Base-by-base conservation (phyloP, 2,888 invertebrate genomes). In the Abrostola tripartita region DNA sequence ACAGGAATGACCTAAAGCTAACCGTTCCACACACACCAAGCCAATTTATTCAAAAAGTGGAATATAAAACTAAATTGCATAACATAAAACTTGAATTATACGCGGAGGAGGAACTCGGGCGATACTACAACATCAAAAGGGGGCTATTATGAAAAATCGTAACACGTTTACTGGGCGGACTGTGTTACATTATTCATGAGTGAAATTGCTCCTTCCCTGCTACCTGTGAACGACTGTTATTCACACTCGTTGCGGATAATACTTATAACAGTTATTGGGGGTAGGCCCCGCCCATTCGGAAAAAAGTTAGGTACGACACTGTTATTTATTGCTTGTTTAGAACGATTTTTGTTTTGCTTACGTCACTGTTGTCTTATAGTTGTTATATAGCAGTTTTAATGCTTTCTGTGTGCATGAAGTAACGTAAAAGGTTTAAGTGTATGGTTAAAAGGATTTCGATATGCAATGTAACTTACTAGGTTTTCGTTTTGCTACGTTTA, bases 71-170 rank as follows among this genome's bases (percentile, higher is more conserved):
- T 88, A 90, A 92, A 92, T 88, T 87, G 89, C 85, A 86, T 86
- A 87, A 86, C 84, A 83, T 84, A 84, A 85, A 82, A 87, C 85
- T 85, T 84, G 81, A 85, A 87, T 88, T 87, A 90, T 88, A 77
- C 83, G 67, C 53, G 65, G 67, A 74, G 73, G 65, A 74, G 72
- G 68, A 67, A 73, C 75, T 81, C 65, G 69, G 81, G 77, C 81
- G 68, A 76, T 82, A 73, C 71, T 58, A 61, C 65, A 85, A 89
- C 89, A 89, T 92, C 91, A 92, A 92, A 90, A 88, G 89, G 84
- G 74, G 85, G 90, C 89, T 92, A 93, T 93, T 94, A 94, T 93
- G 93, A 94, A 93, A 93, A 94, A 93, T 93, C 92, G 92, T 94
- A 93, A 93, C 93, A 86, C 92, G 81, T 90, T 94, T 93, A 93